phyloP scores from a whole-genome alignment of 1,140 invertebrate species.

The Drosophila pectinifera region DNA sequence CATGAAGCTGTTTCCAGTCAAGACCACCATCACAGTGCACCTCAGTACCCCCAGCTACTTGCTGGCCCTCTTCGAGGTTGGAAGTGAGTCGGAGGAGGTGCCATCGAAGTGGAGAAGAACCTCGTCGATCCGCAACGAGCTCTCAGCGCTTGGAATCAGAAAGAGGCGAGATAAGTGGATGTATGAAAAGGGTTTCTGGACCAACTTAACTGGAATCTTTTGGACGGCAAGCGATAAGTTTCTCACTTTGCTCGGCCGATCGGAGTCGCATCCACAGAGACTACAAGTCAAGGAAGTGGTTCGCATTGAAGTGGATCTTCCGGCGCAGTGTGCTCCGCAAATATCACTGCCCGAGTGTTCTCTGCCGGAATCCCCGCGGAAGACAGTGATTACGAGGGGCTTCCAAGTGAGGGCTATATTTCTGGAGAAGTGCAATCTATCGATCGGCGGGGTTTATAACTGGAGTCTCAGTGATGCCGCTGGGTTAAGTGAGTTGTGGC shows the following conservation, averaged over 20 bases:
- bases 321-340: background rate
- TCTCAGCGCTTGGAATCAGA: background rate
- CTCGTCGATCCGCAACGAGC: conserved; percentile 1
- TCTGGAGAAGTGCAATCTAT: conserved; percentile 8
- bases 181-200: conserved; percentile 35
- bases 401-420: background rate
- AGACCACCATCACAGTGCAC: background rate
- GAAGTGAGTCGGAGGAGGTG: background rate
- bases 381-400: background rate
- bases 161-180: background rate
- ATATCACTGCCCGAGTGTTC: conserved; percentile 8
- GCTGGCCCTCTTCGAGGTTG: conserved; percentile 14
- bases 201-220: conserved; percentile 33
- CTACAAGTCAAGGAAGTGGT: background rate
- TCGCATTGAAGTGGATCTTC: background rate
- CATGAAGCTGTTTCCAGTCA: conserved; percentile 6
- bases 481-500: conserved; percentile 23
- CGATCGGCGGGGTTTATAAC: background rate
- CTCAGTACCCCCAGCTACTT: conserved; percentile 35
- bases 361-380: background rate
- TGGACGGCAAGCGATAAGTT: conserved; percentile 17
- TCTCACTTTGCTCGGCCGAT: conserved; percentile 6
- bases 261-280: background rate
- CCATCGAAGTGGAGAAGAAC: conserved; percentile 2
- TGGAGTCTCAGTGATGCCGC: conserved; percentile 23